phyloP scores from a whole-genome alignment of 2,113 vertebrate species.

The Piaya cayana region DNA sequence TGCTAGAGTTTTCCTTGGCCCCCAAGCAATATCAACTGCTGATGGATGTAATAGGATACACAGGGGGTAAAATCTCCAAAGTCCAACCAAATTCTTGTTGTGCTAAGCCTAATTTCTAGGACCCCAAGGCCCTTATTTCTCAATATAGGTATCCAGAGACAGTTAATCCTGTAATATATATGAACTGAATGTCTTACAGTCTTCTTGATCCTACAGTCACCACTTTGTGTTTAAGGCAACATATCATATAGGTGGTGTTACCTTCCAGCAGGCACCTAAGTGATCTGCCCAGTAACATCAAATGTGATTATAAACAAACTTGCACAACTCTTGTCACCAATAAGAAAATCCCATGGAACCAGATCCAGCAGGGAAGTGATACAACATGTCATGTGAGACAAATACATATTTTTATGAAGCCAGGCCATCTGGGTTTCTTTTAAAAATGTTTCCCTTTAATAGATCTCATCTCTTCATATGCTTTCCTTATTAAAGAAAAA shows the following conservation, averaged over 20 bases:
- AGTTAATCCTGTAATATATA: neutral
- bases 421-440: neutral
- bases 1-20: neutral
- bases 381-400: neutral
- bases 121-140: neutral
- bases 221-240: neutral
- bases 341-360: neutral
- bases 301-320: constrained; percentile 5
- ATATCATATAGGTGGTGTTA: neutral
- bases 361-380: neutral
- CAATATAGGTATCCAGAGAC: neutral
- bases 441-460: neutral
- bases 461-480: neutral
- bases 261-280: neutral
- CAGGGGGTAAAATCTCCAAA: neutral
- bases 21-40: neutral
- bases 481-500: neutral
- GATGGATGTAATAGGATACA: neutral
- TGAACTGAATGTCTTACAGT: neutral
- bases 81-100: neutral
- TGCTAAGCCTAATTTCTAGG: neutral
- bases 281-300: neutral
- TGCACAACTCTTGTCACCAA: neutral
- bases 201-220: neutral
- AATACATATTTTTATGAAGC: constrained; percentile 23